Base-by-base conservation (phyloP, 2,888 invertebrate genomes). In the Eupelmus urozonus region DNA sequence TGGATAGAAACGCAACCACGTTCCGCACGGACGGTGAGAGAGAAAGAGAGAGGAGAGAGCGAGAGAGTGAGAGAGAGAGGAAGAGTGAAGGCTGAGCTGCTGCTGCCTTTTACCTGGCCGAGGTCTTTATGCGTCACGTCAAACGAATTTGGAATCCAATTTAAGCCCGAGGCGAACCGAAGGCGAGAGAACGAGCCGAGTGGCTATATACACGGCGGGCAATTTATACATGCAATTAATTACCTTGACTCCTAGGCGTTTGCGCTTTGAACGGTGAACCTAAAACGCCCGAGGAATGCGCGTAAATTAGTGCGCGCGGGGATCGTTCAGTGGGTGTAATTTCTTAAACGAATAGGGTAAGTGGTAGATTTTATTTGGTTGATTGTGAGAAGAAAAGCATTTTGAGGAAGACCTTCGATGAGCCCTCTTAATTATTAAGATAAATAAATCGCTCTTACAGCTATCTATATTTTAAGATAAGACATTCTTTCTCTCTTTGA, bases 141-240 rank as follows among this genome's bases (percentile, higher is more conserved):
- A 71, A 71, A 71, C 51, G 71, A 71, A 51, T 71, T 51, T 25
- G 9, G 34, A 62, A 71, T 71, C 71, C 59, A 71, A 71, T 80
- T 76, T 70, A 76, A 73, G n/a, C n/a, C 40, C 51, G 20, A 59
- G 67, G 45, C 49, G 55, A 73, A 75, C 73, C 23, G 53, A 57
- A 55, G 20, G 49, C 20, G 1, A 65, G 67, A 62, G 74, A 71
- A 67, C 25, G 29, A 78, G 34, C 29, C 9, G 34, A 67, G n/a
- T 49, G 53, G 42, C n/a, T 25, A 65, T 65, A 23, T 23, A 16
- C 23, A 13, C 25, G 53, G 45, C 55, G 16, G 9, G 9, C 51
- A 71, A 59, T 71, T 62, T 51, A 60, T 9, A 49, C 29, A 51
- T 29, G 60, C 60, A 20, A 71, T 70, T 59, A 70, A 69, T 70